phyloP scores from a whole-genome alignment of 2,888 invertebrate species.

The Chelonus formosanus region DNA sequence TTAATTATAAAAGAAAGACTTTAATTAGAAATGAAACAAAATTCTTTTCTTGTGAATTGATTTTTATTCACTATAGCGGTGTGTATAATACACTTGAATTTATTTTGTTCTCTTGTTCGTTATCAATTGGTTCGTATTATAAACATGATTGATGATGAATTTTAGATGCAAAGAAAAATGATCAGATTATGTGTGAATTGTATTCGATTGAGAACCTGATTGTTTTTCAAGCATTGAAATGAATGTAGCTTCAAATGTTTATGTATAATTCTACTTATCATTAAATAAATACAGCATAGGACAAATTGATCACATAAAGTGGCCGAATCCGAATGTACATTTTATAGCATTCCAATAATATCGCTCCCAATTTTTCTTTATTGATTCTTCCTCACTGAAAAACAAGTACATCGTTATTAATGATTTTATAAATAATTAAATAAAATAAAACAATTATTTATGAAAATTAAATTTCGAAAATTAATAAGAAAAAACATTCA shows the following conservation, averaged over 20 bases:
- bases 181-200: neutral
- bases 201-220: constrained; percentile 2
- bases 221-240: constrained; percentile 19
- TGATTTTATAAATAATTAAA: constrained; percentile 11
- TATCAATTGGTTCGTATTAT: too few species aligned
- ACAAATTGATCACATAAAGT: constrained; percentile 67
- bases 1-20: too few species aligned
- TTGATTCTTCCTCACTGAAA: constrained; percentile 76
- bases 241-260: constrained; percentile 37
- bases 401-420: neutral
- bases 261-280: constrained; percentile 50
- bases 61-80: too few species aligned
- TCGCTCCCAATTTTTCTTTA: constrained; percentile 88
- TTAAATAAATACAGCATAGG: constrained; percentile 52
- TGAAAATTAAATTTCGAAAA: neutral
- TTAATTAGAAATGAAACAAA: too few species aligned
- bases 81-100: too few species aligned
- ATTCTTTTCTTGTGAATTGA: too few species aligned
- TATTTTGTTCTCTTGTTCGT: neutral
- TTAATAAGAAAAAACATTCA: too few species aligned
- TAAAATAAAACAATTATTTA: neutral
- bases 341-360: constrained; percentile 97
- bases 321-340: constrained; percentile 89
- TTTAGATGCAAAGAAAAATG: neutral
- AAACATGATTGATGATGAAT: too few species aligned